phyloP scores from a whole-genome alignment of 30 jellyfish, hydroid and myxozoan genomes.

The Aurelia sp. region DNA sequence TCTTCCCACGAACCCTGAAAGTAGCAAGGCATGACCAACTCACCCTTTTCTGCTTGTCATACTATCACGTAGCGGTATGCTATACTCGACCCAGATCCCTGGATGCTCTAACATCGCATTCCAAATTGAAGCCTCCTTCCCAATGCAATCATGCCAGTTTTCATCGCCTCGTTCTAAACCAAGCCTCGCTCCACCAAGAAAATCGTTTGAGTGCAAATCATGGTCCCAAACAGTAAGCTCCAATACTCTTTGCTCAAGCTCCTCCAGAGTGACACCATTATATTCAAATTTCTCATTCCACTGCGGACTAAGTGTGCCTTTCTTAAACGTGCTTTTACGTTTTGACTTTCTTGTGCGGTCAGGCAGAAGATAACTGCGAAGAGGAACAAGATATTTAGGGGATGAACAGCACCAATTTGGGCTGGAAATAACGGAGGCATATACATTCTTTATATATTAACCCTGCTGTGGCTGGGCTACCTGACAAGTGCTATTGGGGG shows the following conservation, averaged over 20 bases:
- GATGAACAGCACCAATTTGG: no score
- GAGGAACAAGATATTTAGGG: neutral
- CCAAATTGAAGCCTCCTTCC: slow-evolving; percentile 91
- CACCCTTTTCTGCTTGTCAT: slow-evolving; percentile 97
- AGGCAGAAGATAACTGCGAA: slow-evolving; percentile 90
- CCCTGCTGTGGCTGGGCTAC: no score
- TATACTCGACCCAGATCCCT: slow-evolving; percentile 94
- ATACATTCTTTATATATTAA: no score
- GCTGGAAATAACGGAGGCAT: no score
- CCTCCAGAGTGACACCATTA: slow-evolving; percentile 78
- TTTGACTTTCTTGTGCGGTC: slow-evolving; percentile 94
- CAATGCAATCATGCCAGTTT: slow-evolving; percentile 95
- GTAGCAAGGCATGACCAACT: neutral
- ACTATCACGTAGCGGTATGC: slow-evolving; percentile 91
- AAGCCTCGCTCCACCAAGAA: slow-evolving; percentile 93
- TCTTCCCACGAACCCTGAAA: neutral
- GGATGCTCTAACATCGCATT: slow-evolving; percentile 96
- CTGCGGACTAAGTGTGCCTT: slow-evolving; percentile 82
- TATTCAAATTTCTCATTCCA: slow-evolving; percentile 98
- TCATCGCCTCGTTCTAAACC: slow-evolving; percentile 97
- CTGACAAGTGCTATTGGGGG: no score
- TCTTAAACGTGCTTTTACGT: slow-evolving; percentile 91
- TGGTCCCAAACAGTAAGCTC: slow-evolving; percentile 99
- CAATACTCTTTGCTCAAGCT: slow-evolving; percentile 85
- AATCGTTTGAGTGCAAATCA: slow-evolving; percentile 82